Base-by-base conservation (phyloP, 2,797 vertebrate species). In the Caiman crocodilus region DNA sequence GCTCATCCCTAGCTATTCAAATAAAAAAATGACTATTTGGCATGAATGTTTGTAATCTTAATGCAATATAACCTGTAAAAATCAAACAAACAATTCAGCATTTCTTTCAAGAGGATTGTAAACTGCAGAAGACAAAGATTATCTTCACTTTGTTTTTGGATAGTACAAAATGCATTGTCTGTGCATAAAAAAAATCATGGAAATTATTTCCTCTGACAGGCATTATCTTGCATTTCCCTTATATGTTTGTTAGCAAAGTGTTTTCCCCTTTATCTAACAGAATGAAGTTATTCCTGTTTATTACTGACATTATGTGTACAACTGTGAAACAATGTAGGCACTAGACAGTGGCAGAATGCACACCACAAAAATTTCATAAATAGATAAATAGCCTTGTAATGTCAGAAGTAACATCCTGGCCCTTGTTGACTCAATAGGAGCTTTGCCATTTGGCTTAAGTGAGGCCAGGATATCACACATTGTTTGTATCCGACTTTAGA, bases 191-290 rank as follows among this genome's bases (percentile, higher is more conserved):
- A 91, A 92, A 94, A 90, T 59, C 82, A 86, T 82, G 90, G 21
- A 75, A 77, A 94, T 84, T 57, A 95, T 87, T 96, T 94, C 94
- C 90, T 94, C 84, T 90, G 57, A 79, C 93, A 92, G 18, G 82
- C 80, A 93, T 97, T 90, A 88, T 94, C 84, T 94, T 94, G 59
- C 16, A 76, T 88, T 95, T 94, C 94, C 94, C 94, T 73, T 88
- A 94, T 92, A 93, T 86, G 76, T 42, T 42, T 71, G 5, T 64
- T 61, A 76, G 82, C 35, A 82, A 55, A 3, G 42, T 30, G 63
- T 81, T 84, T 58, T 5, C 11, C 15, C 50, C 88, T 94, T 94
- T 84, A 93, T 87, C 61, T 90, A 94, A 91, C 86, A 6, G 91
- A 90, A 84, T 21, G 65, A 23, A 89, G 85, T 60, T 80, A 59